Evolutionary conservation across 2,888 invertebrate genomes (phyloP).

Genomic region (Conchocele bisecta): DNA sequence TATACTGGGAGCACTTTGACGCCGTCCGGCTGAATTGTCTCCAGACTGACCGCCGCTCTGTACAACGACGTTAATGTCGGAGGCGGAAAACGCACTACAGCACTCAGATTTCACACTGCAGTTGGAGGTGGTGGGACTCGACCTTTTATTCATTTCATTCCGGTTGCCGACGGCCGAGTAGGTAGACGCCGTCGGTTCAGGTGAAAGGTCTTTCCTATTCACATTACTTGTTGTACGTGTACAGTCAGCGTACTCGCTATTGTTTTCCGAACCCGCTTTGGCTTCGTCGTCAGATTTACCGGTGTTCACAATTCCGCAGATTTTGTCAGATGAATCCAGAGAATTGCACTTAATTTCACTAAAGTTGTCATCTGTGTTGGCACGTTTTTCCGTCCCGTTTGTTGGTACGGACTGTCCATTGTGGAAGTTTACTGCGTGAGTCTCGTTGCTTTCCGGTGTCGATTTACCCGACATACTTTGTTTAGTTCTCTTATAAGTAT

Average conservation of each 20-base stretch:
- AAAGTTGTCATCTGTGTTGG: no score
- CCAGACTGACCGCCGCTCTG: conserved; percentile 29
- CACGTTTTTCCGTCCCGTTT: no score
- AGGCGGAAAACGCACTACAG: conserved; percentile 63
- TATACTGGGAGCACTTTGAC: conserved; percentile 53
- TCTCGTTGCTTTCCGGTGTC: no score
- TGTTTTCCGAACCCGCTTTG: no score
- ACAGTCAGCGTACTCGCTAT: neutral
- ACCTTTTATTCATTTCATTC: conserved; percentile 15
- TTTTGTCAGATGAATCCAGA: no score
- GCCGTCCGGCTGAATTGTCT: conserved; percentile 49
- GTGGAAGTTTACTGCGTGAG: no score
- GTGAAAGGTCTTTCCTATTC: neutral
- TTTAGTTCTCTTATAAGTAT: no score
- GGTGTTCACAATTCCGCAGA: no score
- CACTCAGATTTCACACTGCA: conserved; percentile 48
- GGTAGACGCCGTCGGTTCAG: neutral
- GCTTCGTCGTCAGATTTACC: no score
- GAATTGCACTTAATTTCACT: neutral
- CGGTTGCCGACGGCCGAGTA: conserved; percentile 1
- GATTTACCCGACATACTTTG: no score
- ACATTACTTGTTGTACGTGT: no score
- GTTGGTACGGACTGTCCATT: no score
- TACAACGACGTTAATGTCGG: conserved; percentile 67
- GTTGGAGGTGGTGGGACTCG: conserved; percentile 44